These are phyloP conservation scores for Sphyrna mokarran DNA, from an alignment of 2,113 vertebrate species.

Conservation along the genomic window DNA sequence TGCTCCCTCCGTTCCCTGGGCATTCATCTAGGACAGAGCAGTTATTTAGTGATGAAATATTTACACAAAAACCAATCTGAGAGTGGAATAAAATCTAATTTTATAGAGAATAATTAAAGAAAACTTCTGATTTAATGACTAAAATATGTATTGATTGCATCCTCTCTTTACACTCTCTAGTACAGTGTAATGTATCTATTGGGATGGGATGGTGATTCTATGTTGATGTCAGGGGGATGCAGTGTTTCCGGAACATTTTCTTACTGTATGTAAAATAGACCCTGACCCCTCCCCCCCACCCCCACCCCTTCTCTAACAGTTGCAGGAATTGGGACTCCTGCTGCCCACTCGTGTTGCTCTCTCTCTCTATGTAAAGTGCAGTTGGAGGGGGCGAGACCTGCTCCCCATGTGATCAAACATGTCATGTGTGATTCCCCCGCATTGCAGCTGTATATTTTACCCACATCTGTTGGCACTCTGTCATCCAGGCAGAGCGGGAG, in stretches of 20 bases:
- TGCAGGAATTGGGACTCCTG: background rate
- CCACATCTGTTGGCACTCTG: background rate
- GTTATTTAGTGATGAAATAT: too few relatives aligned
- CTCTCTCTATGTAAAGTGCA: background rate
- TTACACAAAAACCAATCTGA: too few relatives aligned
- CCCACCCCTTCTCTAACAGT: background rate
- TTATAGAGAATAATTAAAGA: too few relatives aligned
- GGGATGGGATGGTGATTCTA: too few relatives aligned
- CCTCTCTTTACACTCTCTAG: too few relatives aligned
- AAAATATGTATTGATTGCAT: background rate
- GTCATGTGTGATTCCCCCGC: background rate
- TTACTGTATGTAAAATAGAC: background rate
- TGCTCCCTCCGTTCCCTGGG: background rate
- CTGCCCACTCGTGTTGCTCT: background rate
- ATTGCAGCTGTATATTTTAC: background rate
- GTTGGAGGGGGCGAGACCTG: too few relatives aligned
- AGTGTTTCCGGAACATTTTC: background rate
- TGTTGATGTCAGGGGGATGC: too few relatives aligned
- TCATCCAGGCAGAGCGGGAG: background rate
- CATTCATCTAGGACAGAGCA: background rate
- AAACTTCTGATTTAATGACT: background rate
- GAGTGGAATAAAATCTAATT: too few relatives aligned
- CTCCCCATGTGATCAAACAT: background rate
- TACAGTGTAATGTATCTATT: too few relatives aligned
- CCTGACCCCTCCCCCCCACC: background rate